Base-by-base conservation (phyloP, 1,140 invertebrate genomes). In the Elymnias hypermnestra region DNA sequence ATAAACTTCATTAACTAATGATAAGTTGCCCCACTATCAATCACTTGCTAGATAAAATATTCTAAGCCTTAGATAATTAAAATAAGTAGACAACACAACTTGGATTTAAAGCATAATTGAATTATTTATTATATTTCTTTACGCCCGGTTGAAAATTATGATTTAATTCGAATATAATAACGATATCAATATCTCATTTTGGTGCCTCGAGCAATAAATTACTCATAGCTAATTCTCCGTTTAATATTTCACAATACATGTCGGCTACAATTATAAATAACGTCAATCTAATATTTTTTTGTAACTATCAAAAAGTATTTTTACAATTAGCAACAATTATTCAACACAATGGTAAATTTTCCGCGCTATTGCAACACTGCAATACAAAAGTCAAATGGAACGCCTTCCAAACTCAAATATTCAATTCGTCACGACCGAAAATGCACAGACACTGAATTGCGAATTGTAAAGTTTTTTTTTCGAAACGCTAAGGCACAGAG, bases 361-460 rank as follows among this genome's bases (percentile, higher is more conserved):
- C 67, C 62, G 68, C 65, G 50, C 63, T 61, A 67, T 75, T 73
- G 72, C 69, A 72, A 72, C 63, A 64, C 57, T 49, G 45, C 33
- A 48, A 26, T 36, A 63, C 52, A 64, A 59, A 68, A 72, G 67
- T 75, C 66, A 73, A 76, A 74, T 60, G 63, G 65, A 72, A 77
- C 71, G 72, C 72, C 69, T 75, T 70, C 66, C 39, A 69, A 71
- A 64, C 65, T 57, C 64, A 57, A 70, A 71, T 60, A 55, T 55
- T 49, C 47, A 29, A 76, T 75, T 73, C 70, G 76, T 72, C 53
- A 69, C 77, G 65, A 63, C 48, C 44, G 41, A 54, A 55, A 41
- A 35, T 15, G 33, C 33, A 21, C 33, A 28, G 40, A 60, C 67
- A 61, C 54, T 52, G 54, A 66, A 65, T n/a, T 64, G 63, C 64